Evolutionary conservation across 2,888 invertebrate species (phyloP).

Genomic region (Eulithis testata): DNA sequence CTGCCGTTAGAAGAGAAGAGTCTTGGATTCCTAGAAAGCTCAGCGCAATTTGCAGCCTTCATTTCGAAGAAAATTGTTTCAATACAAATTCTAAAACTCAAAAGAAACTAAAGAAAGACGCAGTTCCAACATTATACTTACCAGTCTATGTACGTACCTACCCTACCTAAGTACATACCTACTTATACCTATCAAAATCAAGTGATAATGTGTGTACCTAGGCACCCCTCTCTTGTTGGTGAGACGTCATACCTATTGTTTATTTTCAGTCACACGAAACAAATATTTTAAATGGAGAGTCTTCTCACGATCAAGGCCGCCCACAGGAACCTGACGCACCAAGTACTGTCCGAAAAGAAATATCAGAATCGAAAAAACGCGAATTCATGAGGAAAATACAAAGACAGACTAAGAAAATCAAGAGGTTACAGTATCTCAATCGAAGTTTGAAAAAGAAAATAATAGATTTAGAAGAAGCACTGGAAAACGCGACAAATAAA

Average conservation of each 20-base stretch:
- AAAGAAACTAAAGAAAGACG: slow-evolving; percentile 32
- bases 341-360: slow-evolving; percentile 9
- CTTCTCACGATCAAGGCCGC: not conserved
- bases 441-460: slow-evolving; percentile 27
- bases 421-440: slow-evolving; percentile 26
- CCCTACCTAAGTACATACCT: too few relatives aligned
- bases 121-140: slow-evolving; percentile 31
- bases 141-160: slow-evolving; percentile 27
- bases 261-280: slow-evolving; percentile 32
- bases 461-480: slow-evolving; percentile 24
- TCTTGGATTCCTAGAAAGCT: slow-evolving; percentile 35
- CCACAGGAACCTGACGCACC: slow-evolving; percentile 9
- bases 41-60: slow-evolving; percentile 31
- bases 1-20: slow-evolving; percentile 32
- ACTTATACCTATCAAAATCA: too few relatives aligned
- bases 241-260: too few relatives aligned
- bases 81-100: slow-evolving; percentile 34
- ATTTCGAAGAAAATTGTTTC: slow-evolving; percentile 33
- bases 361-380: slow-evolving; percentile 26
- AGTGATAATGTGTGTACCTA: too few relatives aligned
- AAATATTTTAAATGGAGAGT: slow-evolving; percentile 17
- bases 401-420: slow-evolving; percentile 31
- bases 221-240: too few relatives aligned
- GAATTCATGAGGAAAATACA: slow-evolving; percentile 32
- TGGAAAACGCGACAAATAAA: slow-evolving; percentile 20